Evolutionary conservation across 2,888 invertebrate genomes (phyloP), one percentile per base, ranked within the genome.

Genomic region (Nymphalis urticae): DNA sequence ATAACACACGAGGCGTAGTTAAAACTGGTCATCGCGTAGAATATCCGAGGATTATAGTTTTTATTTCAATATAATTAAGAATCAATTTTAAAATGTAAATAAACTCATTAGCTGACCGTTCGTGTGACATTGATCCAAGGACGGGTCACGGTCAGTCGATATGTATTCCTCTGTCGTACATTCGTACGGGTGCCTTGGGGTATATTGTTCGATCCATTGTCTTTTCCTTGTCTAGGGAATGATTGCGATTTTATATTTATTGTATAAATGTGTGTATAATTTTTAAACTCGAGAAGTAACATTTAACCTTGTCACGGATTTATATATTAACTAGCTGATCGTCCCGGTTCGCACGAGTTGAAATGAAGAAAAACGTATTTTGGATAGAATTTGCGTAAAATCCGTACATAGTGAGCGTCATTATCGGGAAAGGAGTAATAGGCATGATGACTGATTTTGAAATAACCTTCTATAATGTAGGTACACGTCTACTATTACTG

Each of bases 81-180:
- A 19, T 24, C 56, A 62, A 62, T 62, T n/a, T 62, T 62, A 48
- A 21, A 24, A 66, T 66, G 48, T 50, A 66, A 66, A 58, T 62
- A 19, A 47, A 48, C n/a, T 56, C 48, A 67, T 67, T 67, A 62
- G 56, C 32, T 1, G 78, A 69, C 7, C 78, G 76, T 62, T 84
- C 80, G 48, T 62, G 36, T 69, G 66, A 60, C 59, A 51, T 56
- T 27, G 60, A 50, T 59, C 50, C 64, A 64, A 70, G 69, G 69
- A 48, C 67, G 60, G 61, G 72, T 66, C 72, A 65, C 48, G 66
- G 71, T 58, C 69, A 60, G 32, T 17, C 16, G 24, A 42, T 72
- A 66, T 53, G 60, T 70, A 73, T 73, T 67, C 73, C 17, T 56
- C 42, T 63, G 66, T 63, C 67, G 72, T 68, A 60, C 19, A 8